Conservation (phyloP, 2,888 invertebrate species). For the Xiphydria camelus region DNA sequence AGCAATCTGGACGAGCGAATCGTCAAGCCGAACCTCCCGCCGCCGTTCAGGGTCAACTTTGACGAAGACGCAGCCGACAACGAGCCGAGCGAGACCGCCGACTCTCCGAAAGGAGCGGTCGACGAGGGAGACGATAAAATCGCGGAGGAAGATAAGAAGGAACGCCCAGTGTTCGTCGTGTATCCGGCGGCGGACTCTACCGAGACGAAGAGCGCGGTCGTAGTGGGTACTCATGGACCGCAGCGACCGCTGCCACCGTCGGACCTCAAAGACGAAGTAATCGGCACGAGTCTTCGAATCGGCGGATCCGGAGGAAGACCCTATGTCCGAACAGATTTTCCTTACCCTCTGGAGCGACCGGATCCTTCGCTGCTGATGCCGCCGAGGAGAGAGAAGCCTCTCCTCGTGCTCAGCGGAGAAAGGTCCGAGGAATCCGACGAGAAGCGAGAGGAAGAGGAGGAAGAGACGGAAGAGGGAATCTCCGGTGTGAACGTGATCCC, state of each 20-base stretch:
- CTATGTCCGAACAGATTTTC: constrained; percentile 64
- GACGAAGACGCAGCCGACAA: constrained; percentile 43
- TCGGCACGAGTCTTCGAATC: neutral
- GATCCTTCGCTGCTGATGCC: constrained; percentile 57
- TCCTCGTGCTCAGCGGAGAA: constrained; percentile 52
- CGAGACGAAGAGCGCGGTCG: constrained; percentile 60
- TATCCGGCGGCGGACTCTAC: constrained; percentile 63
- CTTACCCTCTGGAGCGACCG: constrained; percentile 68
- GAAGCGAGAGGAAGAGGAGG: neutral
- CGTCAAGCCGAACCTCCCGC: constrained; percentile 41
- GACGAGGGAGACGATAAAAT: constrained; percentile 8
- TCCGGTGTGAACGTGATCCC: constrained; percentile 57
- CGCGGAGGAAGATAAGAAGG: constrained; percentile 41
- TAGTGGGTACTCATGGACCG: constrained; percentile 63
- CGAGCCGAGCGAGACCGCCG: constrained; percentile 24
- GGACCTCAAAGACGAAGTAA: constrained; percentile 48
- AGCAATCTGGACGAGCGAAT: constrained; percentile 36
- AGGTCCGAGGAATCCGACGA: neutral
- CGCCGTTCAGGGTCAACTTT: constrained; percentile 50
- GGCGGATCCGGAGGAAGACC: constrained; percentile 20
- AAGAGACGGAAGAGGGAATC: constrained; percentile 33
- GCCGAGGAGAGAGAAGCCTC: constrained; percentile 50
- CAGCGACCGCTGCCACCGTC: constrained; percentile 59
- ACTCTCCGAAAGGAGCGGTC: constrained; percentile 15
- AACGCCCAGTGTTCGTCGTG: constrained; percentile 63